Conservation (phyloP, 2,113 vertebrate genomes). For the Irena cyanogastra region DNA sequence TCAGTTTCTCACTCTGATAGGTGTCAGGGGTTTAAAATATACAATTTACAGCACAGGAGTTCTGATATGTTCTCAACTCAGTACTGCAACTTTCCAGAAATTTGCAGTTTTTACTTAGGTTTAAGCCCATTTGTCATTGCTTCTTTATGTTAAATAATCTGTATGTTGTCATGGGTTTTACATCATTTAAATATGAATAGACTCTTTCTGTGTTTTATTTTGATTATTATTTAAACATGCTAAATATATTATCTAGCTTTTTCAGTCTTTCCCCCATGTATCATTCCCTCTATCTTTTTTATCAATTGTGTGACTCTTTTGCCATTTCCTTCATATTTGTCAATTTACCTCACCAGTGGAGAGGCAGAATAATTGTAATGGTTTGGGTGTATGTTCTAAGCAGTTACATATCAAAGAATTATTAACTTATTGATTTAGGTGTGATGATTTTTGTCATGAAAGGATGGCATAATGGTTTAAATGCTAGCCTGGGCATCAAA, state of each 20-base stretch:
- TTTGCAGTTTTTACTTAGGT: not conserved
- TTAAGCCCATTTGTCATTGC: not conserved
- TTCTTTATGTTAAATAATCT: not conserved
- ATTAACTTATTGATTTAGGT: not conserved
- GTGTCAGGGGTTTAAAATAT: not conserved
- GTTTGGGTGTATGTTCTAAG: not conserved
- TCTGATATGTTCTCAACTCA: not conserved
- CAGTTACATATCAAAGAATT: not conserved
- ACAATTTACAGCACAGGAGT: not conserved
- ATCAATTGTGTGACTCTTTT: not conserved
- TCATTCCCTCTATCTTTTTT: not conserved
- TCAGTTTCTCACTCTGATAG: not conserved
- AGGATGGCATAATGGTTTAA: not conserved
- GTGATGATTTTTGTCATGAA: not conserved
- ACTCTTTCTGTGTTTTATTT: not conserved
- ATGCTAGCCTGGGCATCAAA: not conserved
- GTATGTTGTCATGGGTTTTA: not conserved
- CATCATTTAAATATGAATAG: not conserved
- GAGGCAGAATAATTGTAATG: not conserved
- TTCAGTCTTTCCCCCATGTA: not conserved
- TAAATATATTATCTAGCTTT: not conserved
- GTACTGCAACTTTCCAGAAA: not conserved
- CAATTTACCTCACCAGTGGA: not conserved
- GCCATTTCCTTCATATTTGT: not conserved
- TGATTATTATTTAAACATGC: not conserved